Evolutionary conservation across 2,113 vertebrate genomes (phyloP), one percentile per base, ranked within the genome.

Genomic region (Caretta caretta): DNA sequence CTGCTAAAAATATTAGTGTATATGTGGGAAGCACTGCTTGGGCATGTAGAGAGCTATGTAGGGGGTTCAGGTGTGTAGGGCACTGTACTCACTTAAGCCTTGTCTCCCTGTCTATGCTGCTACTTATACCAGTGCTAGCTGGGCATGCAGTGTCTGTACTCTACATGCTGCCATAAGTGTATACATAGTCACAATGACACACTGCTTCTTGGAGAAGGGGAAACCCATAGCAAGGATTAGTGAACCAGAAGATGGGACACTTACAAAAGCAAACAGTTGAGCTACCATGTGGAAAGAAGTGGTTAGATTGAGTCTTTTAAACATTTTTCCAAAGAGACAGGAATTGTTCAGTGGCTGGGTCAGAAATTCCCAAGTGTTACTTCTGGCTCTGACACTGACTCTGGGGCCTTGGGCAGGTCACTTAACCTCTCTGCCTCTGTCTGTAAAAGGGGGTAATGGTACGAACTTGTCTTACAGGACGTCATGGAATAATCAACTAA

Each of bases 281-380:
- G 62, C 24, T 35, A 69, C 14, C 35, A 14, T 69, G 31, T n/a
- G 13, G 29, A 69, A n/a, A n/a, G 35, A 69, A 69, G 62, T 35
- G 35, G 16, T n/a, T 69, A 57, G 16, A 35, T 4, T n/a, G 65
- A 69, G 14, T 69, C 35, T 69, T 69, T 35, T n/a, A 69, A 69
- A 69, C 35, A 69, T 69, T n/a, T 69, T 69, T 69, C 65, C 27
- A 19, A 91, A 59, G 83, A 86, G 94, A 92, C 92, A 94, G 92
- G 27, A 75, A 19, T 86, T 59, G 2, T n/a, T 17, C 27, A 0
- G 2, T 87, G 83, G 76, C 76, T 92, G 20, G 78, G 85, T 24
- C 85, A 80, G 80, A 87, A 89, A 54, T 85, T 81, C 79, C 80
- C 38, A 62, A 31, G 31, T 27, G 31, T 27, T 62, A 16, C 27